These are phyloP conservation scores for Cerastis rubricosa DNA, from an alignment of 2,888 invertebrate genomes.

Conservation along the genomic window DNA sequence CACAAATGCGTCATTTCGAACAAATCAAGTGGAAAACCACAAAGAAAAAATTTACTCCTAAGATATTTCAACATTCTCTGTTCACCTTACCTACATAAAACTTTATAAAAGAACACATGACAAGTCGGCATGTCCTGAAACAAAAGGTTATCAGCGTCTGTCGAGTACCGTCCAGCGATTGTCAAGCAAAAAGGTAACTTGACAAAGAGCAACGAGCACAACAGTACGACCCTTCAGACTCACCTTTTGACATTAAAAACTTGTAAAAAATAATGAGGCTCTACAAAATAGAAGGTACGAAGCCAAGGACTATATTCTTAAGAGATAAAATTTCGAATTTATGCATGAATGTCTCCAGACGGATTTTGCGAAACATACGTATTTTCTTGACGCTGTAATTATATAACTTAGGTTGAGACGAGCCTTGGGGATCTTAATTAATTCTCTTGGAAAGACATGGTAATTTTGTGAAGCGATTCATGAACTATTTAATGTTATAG, in stretches of 20 bases:
- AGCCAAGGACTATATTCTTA: constrained; percentile 7
- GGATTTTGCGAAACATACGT: constrained; percentile 36
- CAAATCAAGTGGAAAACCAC: background rate
- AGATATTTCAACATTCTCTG: background rate
- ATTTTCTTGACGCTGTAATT: constrained; percentile 32
- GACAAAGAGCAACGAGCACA: constrained; percentile 32
- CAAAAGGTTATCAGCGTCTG: constrained; percentile 27
- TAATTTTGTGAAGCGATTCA: constrained; percentile 26
- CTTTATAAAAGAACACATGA: constrained; percentile 18
- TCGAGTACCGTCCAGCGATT: constrained; percentile 14
- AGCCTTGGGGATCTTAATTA: constrained; percentile 33
- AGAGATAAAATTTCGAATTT: constrained; percentile 17
- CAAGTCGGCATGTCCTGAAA: constrained; percentile 14
- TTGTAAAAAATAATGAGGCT: constrained; percentile 48
- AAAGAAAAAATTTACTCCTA: background rate
- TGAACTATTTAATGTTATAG: constrained; percentile 19
- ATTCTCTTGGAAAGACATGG: constrained; percentile 26
- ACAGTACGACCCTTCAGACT: constrained; percentile 14
- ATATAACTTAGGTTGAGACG: constrained; percentile 19
- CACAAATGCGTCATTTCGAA: background rate
- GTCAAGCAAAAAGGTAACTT: constrained; percentile 30
- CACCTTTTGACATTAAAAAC: constrained; percentile 58
- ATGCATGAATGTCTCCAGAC: constrained; percentile 26
- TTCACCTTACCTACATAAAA: background rate
- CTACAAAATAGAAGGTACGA: constrained; percentile 9